Conservation (phyloP, 2,797 vertebrate species). For the Pipistrellus kuhlii region DNA sequence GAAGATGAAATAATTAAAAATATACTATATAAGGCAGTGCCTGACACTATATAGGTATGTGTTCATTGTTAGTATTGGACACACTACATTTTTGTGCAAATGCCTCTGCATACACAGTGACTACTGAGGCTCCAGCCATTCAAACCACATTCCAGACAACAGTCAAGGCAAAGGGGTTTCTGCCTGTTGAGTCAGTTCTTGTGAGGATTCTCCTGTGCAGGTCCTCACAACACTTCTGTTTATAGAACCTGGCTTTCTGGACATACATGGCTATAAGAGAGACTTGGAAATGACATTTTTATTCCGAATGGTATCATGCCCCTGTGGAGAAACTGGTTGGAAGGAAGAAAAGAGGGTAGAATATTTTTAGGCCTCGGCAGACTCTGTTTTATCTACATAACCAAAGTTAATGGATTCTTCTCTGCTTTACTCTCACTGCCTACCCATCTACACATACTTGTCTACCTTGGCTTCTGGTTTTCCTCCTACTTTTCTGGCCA, state of each 20-base stretch:
- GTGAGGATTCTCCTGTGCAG: neutral
- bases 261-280: neutral
- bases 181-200: neutral
- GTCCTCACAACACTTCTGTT: neutral
- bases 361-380: neutral
- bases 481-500: neutral
- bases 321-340: neutral
- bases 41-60: neutral
- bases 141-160: neutral
- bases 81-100: neutral
- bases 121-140: neutral
- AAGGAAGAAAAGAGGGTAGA: neutral
- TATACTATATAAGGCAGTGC: neutral
- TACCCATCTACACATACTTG: neutral
- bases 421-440: neutral
- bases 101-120: neutral
- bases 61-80: neutral
- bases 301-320: neutral
- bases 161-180: neutral
- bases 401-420: neutral
- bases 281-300: slow-evolving; percentile 8
- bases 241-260: neutral
- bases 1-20: slow-evolving; percentile 35
- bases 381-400: neutral
- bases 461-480: neutral